Conservation (phyloP, 2,797 vertebrate species). For the Xiphorhynchus erythropygius region DNA sequence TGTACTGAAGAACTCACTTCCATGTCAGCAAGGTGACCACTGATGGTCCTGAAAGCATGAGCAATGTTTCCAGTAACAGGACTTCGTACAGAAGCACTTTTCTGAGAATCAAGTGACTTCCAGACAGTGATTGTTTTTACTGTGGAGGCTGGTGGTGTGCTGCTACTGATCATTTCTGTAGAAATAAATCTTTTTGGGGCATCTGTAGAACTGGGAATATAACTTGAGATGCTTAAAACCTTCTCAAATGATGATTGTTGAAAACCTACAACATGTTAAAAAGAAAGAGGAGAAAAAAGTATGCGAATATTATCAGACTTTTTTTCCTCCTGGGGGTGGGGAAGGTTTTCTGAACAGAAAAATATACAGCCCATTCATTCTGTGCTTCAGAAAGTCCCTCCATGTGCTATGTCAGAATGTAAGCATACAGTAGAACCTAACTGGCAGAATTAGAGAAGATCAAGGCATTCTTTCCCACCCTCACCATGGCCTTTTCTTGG, state of each 20-base stretch:
- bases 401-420: not conserved
- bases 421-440: not conserved
- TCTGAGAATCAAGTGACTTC: slow-evolving; percentile 3
- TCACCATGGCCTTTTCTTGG: not conserved
- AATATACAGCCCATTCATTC: not conserved
- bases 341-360: not conserved
- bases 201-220: not conserved
- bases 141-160: not conserved
- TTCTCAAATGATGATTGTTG: not conserved
- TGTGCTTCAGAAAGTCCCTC: not conserved
- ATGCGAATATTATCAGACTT: not conserved
- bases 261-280: slow-evolving; percentile 20
- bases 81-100: not conserved
- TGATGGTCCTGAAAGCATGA: not conserved
- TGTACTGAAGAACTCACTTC: not conserved
- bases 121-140: not conserved
- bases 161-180: not conserved
- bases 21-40: not conserved
- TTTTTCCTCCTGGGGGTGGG: not conserved
- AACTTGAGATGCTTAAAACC: not conserved
- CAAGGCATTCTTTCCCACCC: not conserved
- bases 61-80: not conserved
- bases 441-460: not conserved
- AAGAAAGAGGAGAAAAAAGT: not conserved
- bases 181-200: not conserved